Conservation (phyloP, 2,888 invertebrate genomes). For the Cyaniris semiargus region DNA sequence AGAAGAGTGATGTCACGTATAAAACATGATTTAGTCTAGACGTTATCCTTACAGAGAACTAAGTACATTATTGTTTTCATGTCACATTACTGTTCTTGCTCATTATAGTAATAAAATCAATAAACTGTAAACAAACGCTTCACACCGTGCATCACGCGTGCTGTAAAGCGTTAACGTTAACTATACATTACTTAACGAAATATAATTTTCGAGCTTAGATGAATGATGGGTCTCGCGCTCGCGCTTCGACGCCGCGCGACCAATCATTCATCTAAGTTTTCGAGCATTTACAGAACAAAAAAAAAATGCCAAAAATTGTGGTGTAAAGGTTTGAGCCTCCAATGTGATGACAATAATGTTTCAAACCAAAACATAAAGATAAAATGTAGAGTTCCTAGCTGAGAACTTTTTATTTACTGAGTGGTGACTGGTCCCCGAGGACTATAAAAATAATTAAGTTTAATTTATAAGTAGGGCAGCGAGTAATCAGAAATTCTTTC, state of each 20-base stretch:
- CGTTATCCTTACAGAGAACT: conserved; percentile 1
- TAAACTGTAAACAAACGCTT: background rate
- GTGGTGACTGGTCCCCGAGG: background rate
- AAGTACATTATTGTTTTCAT: background rate
- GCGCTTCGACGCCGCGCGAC: too few relatives aligned
- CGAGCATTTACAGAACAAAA: background rate
- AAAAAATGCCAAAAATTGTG: too few relatives aligned
- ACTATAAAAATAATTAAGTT: conserved; percentile 24
- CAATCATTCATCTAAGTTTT: too few relatives aligned
- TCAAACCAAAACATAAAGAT: background rate
- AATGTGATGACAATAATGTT: too few relatives aligned
- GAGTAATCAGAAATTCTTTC: background rate
- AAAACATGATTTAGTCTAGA: background rate
- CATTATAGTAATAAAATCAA: background rate
- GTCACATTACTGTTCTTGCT: background rate
- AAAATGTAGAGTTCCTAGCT: background rate
- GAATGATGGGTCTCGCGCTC: too few relatives aligned
- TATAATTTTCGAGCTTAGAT: too few relatives aligned
- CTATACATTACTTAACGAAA: too few relatives aligned
- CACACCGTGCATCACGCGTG: too few relatives aligned
- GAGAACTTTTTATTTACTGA: conserved; percentile 7
- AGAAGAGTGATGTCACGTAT: background rate
- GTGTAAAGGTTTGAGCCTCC: too few relatives aligned
- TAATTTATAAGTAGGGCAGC: conserved; percentile 14
- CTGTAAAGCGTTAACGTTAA: too few relatives aligned